Evolutionary conservation across 1,140 invertebrate species (phyloP), one percentile per base, ranked within the genome.

Genomic region (Sinonovacula constricta): DNA sequence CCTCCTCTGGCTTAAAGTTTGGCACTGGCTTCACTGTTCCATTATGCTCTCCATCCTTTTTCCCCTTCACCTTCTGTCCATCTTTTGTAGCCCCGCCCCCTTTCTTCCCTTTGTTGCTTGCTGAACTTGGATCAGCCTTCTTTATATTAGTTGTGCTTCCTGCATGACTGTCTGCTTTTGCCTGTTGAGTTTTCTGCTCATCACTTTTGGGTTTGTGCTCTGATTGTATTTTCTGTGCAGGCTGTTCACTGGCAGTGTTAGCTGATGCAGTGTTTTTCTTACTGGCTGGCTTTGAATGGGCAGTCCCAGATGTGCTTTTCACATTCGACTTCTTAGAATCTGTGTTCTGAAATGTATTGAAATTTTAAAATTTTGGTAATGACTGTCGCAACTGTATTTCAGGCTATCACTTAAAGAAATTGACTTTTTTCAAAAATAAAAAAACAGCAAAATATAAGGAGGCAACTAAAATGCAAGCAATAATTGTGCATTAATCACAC

Each of bases 1-100:
- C 89, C 56, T 82, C 81, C 28, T 90, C 86, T 26, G 82, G 66
- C 79, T 87, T 85, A 51, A 89, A 88, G 74, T 85, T 83, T 36
- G 79, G 60, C 49, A 63, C 76, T 14, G 88, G 80, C 22, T 65
- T 70, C n/a, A 83, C 79, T 12, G 79, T 79, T 34, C 75, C 79
- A 24, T 57, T 66, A 33, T 68, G 26, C 28, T 63, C 49, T 2
- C 33, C 56, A 34, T 45, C 51, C 36, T 45, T 53, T 4, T 30
- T 36, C 0, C 26, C n/a, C 53, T 26, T 33, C 33, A 54, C 14
- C 28, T 28, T 39, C 45, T 45, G 2, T 33, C 54, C 54, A 34
- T 22, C 54, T 59, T 49, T 18, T 4, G 15, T 10, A 24, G 56
- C 10, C 7, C 22, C 56, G 18, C n/a, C 56, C 26, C 26, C 26